Conservation (phyloP, 2,888 invertebrate genomes). For the Noctuana brunneofusca region DNA sequence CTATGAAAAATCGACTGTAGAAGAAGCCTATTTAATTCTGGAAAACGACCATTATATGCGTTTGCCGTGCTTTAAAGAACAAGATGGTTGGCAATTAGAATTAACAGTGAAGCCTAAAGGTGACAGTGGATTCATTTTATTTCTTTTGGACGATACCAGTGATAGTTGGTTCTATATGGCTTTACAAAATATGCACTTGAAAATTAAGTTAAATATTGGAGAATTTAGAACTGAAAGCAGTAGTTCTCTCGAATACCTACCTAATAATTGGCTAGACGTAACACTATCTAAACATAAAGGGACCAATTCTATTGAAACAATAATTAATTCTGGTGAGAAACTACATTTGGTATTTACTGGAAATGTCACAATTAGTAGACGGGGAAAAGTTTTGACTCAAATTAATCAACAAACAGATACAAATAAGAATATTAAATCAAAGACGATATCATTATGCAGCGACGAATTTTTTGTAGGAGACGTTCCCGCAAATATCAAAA, state of each 20-base stretch:
- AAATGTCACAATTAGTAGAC: not conserved
- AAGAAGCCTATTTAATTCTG: slow-evolving; percentile 65
- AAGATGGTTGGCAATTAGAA: slow-evolving; percentile 65
- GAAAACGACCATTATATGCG: slow-evolving; percentile 64
- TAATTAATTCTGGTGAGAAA: slow-evolving; percentile 66
- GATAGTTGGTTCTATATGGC: slow-evolving; percentile 61
- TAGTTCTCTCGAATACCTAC: slow-evolving; percentile 60
- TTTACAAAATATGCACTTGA: slow-evolving; percentile 67
- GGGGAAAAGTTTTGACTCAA: not conserved
- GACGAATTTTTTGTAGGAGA: slow-evolving; percentile 70
- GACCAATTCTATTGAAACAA: slow-evolving; percentile 64
- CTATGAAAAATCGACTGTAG: slow-evolving; percentile 63
- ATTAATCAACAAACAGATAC: not conserved
- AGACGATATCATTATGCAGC: slow-evolving; percentile 48
- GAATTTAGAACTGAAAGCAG: slow-evolving; percentile 59
- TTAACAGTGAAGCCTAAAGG: slow-evolving; percentile 64
- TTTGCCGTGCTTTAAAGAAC: slow-evolving; percentile 63
- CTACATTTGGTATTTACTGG: slow-evolving; percentile 58
- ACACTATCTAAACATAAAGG: slow-evolving; percentile 58
- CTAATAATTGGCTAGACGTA: slow-evolving; percentile 71
- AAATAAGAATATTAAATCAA: slow-evolving; percentile 6
- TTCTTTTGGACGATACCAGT: slow-evolving; percentile 51
- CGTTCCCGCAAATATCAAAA: slow-evolving; percentile 52
- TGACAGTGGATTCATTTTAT: slow-evolving; percentile 64
- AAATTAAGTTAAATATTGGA: slow-evolving; percentile 57